Evolutionary conservation across 2,113 vertebrate genomes (phyloP).

Genomic region (Cyphomyrus discorhynchus): DNA sequence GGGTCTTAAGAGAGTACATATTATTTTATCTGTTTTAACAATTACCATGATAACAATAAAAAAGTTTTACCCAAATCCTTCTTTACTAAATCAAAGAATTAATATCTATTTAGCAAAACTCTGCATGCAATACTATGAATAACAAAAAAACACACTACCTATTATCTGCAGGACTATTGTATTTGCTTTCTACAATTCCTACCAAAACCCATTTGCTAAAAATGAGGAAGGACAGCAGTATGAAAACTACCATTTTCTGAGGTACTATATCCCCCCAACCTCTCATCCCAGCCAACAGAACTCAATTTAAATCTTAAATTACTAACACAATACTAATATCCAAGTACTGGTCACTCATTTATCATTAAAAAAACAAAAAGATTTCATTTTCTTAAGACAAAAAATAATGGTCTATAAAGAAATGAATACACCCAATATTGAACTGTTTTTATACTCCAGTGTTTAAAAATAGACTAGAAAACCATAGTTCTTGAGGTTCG

Average conservation of each 20-base stretch:
- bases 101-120: conserved; percentile 11
- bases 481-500: conserved; percentile 16
- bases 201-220: conserved; percentile 8
- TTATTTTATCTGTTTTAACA: conserved; percentile 26
- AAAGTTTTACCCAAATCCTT: conserved; percentile 11
- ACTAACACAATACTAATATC: conserved; percentile 18
- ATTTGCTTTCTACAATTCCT: conserved; percentile 9
- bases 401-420: conserved; percentile 11
- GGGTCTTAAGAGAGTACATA: conserved; percentile 22
- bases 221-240: not conserved
- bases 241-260: conserved; percentile 18
- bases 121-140: conserved; percentile 26
- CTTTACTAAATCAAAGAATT: conserved; percentile 19
- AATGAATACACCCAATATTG: conserved; percentile 16
- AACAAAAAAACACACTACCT: not conserved
- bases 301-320: conserved; percentile 16
- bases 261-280: not conserved
- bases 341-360: conserved; percentile 16
- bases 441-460: conserved; percentile 21
- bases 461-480: conserved; percentile 21
- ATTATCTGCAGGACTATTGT: conserved; percentile 11
- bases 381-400: conserved; percentile 7
- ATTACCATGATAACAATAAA: conserved; percentile 13
- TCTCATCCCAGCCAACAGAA: not conserved
- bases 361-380: conserved; percentile 6